Conservation (phyloP, 2,797 vertebrate species). For the Argya squamiceps region DNA sequence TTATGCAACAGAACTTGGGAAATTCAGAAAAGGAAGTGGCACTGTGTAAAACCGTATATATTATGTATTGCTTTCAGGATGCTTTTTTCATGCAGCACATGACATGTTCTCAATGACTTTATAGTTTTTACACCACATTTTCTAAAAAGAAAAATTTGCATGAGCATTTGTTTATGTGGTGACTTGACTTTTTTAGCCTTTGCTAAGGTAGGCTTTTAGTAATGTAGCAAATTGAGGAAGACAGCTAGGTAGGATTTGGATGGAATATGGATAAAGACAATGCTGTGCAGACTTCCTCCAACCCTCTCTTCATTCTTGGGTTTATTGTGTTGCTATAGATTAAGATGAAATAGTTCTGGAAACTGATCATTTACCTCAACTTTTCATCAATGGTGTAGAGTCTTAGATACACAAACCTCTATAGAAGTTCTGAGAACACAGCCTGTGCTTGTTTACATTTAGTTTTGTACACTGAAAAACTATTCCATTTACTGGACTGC, state of each 20-base stretch:
- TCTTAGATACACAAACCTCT: neutral
- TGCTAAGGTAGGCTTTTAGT: neutral
- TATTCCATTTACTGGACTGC: slow-evolving; percentile 16
- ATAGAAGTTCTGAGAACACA: neutral
- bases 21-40: neutral
- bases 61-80: neutral
- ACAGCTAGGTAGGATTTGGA: neutral
- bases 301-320: neutral
- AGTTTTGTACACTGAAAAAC: neutral
- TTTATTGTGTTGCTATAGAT: neutral
- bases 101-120: neutral
- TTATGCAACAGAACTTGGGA: neutral
- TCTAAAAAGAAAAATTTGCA: neutral
- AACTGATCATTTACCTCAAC: neutral
- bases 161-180: neutral
- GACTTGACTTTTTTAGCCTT: neutral
- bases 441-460: slow-evolving; percentile 13
- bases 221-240: neutral
- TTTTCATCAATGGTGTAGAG: neutral
- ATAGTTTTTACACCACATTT: neutral
- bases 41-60: neutral
- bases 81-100: neutral
- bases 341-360: neutral
- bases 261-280: neutral
- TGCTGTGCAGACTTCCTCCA: neutral